These are phyloP conservation scores for Orius insidiosus DNA, from an alignment of 1,140 invertebrate genomes.

Conservation along the genomic window DNA sequence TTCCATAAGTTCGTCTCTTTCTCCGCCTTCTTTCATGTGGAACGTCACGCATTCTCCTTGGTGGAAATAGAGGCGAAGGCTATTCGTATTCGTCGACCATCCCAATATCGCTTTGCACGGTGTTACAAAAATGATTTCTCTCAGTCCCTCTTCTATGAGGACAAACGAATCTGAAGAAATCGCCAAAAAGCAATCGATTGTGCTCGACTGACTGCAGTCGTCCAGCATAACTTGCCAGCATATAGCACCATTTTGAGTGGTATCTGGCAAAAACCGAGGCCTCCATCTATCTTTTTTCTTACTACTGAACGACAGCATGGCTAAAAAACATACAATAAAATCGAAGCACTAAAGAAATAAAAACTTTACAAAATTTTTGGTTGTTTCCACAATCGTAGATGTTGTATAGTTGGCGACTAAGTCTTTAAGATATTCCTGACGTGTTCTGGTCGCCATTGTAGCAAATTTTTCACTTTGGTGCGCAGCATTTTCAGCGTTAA, in stretches of 20 bases:
- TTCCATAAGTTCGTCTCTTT: constrained; percentile 61
- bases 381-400: constrained; percentile 61
- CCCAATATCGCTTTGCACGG: constrained; percentile 69
- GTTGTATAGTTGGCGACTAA: constrained; percentile 73
- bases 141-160: constrained; percentile 62
- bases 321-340: constrained; percentile 24
- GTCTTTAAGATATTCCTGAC: constrained; percentile 89
- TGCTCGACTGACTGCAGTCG: constrained; percentile 44
- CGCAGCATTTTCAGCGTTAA: constrained; percentile 95
- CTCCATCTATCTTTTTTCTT: constrained; percentile 50
- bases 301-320: constrained; percentile 48
- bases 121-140: constrained; percentile 72
- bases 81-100: constrained; percentile 52
- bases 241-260: constrained; percentile 49
- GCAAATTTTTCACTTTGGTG: constrained; percentile 92
- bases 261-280: constrained; percentile 44
- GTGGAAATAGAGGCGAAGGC: constrained; percentile 51
- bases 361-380: constrained; percentile 74
- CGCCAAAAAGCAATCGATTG: constrained; percentile 67
- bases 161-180: constrained; percentile 77
- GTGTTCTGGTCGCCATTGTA: constrained; percentile 88
- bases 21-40: constrained; percentile 42
- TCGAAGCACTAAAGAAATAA: not conserved
- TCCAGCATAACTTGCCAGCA: constrained; percentile 59
- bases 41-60: constrained; percentile 73